phyloP scores from a whole-genome alignment of 2,113 vertebrate genomes.

The Scomber japonicus region DNA sequence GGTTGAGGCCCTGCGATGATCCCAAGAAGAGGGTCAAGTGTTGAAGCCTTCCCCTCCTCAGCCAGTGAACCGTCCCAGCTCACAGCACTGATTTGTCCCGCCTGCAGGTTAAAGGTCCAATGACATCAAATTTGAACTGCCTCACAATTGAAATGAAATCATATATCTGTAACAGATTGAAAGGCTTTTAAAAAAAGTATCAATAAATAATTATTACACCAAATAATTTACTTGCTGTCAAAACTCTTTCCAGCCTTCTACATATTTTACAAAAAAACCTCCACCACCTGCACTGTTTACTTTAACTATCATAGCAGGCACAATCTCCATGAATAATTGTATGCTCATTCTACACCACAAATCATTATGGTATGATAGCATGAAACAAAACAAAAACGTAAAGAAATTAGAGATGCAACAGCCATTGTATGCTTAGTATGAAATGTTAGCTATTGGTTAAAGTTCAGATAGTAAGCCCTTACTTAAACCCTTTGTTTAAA shows the following conservation, averaged over 20 bases:
- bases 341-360: not conserved
- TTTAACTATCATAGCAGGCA: not conserved
- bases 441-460: not conserved
- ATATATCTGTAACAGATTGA: not conserved
- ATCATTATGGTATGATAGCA: not conserved
- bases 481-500: not conserved
- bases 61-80: constrained; percentile 36
- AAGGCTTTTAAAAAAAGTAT: not conserved
- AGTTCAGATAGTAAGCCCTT: not conserved
- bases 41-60: constrained; percentile 18
- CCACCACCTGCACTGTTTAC: not conserved
- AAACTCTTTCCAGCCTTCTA: not conserved
- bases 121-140: constrained; percentile 2
- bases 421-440: not conserved
- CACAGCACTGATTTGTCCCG: constrained; percentile 27
- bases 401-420: not conserved
- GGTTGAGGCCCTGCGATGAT: constrained; percentile 54
- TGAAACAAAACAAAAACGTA: not conserved
- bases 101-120: constrained; percentile 20
- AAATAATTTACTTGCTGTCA: not conserved
- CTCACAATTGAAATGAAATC: not conserved
- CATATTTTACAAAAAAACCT: not conserved
- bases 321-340: not conserved
- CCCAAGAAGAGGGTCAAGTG: constrained; percentile 68
- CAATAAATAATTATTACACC: not conserved